Evolutionary conservation across 2,888 invertebrate genomes (phyloP), one percentile per base, ranked within the genome.

Genomic region (Drosophila parthenogenetica): DNA sequence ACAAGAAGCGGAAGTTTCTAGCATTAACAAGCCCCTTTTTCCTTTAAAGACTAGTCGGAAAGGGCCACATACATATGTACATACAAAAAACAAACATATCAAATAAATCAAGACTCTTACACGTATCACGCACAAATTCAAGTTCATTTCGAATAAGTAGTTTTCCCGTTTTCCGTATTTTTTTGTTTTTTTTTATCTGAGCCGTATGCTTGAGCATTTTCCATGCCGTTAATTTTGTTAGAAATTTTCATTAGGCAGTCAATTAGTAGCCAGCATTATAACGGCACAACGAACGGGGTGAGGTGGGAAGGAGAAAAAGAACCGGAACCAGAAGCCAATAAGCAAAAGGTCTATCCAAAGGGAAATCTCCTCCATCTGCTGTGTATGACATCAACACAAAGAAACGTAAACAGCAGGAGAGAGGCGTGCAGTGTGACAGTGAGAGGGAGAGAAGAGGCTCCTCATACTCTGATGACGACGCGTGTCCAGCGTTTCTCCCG

Each of bases 231-330:
- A 81, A 77, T 75, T 62, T 65, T 69, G 64, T 70, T 67, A 29
- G 74, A 77, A 74, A 77, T 69, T 83, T 81, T 86, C 86, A 86
- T 86, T 86, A 70, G 81, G 54, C 37, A 75, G 69, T 78, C 82
- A 83, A 83, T 83, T 83, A 83, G 82, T 69, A 70, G 76, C 51
- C 71, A 63, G 64, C 62, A 70, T 68, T 75, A 60, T 87, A 83
- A 87, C 87, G 87, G 87, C 63, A 79, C 43, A 68, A 22, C 51
- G 61, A 55, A 39, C 55, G 48, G n/a, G 22, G 19, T 14, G 19
- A 46, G 35, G 39, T 5, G 11, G 11, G n/a, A 16, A 19, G 19
- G 59, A 51, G 29, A 53, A 48, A 39, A 42, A 66, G 39, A 66
- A 73, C 81, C 81, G 87, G 87, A 81, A 79, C 78, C 59, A 77